These are phyloP conservation scores for Urosaurus nigricauda DNA, from an alignment of 2,797 vertebrate genomes.

Conservation along the genomic window DNA sequence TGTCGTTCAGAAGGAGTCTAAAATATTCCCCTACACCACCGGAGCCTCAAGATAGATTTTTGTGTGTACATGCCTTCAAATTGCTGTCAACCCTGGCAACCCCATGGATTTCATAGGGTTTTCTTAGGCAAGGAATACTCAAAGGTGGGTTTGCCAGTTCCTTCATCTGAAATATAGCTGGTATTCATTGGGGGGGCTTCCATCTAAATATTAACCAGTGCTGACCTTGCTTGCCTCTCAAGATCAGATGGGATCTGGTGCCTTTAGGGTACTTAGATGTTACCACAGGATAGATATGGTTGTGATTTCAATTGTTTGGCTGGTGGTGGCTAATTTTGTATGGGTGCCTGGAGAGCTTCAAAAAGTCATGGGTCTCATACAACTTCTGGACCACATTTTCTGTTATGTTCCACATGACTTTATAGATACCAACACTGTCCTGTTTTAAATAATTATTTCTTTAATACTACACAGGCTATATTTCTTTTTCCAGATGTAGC, in stretches of 20 bases:
- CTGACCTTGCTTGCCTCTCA: too few relatives aligned
- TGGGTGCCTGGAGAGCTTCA: background rate
- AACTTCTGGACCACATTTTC: background rate
- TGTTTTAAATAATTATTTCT: background rate
- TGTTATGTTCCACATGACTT: background rate
- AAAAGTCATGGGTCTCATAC: background rate
- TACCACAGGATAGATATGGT: background rate
- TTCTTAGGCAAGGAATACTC: too few relatives aligned
- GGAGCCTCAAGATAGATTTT: background rate
- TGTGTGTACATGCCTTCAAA: too few relatives aligned
- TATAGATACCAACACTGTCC: background rate
- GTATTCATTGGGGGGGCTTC: too few relatives aligned
- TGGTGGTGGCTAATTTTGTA: background rate
- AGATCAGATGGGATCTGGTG: too few relatives aligned
- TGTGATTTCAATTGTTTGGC: background rate
- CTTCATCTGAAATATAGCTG: too few relatives aligned
- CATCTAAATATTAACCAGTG: too few relatives aligned
- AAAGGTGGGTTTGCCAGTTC: too few relatives aligned
- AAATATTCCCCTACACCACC: background rate
- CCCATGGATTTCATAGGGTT: too few relatives aligned
- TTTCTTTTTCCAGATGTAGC: background rate
- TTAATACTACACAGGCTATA: background rate
- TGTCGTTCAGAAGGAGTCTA: background rate
- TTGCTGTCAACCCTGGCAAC: too few relatives aligned
- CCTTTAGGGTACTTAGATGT: too few relatives aligned